Base-by-base conservation (phyloP, 2,113 vertebrate genomes). In the Albula goreensis region DNA sequence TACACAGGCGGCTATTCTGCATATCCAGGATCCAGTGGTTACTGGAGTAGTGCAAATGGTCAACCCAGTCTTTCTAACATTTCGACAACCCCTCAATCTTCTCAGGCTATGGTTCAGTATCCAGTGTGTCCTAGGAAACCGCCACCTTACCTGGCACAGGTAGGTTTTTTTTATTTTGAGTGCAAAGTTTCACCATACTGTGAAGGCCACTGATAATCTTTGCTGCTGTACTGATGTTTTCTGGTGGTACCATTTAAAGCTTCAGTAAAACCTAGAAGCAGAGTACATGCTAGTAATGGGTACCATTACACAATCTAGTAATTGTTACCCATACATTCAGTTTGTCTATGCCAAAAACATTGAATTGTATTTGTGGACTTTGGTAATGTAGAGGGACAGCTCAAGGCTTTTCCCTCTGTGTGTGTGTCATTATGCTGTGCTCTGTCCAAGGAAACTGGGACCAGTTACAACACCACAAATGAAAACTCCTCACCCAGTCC, bases 21-120 rank as follows among this genome's bases (percentile, higher is more conserved):
- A 85, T 96, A 95, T 90, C 93, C 94, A 89, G 93, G 91, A 89
- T 90, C 94, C 89, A 85, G 90, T 92, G 93, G 93, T 91, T 95
- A 95, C 92, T 96, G 95, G 95, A 93, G 93, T 93, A 94, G 91
- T 91, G 89, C 92, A 87, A 94, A 93, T 90, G 91, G 91, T 91
- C 88, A 92, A 89, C 88, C 93, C 92, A 93, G 93, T 94, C 94
- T 93, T 89, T 95, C 94, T 93, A 94, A 93, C 93, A 86, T 94
- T 90, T 93, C 94, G 92, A 94, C 93, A 93, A 94, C 89, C 93
- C 92, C 94, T 94, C 91, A 91, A 93, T 93, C 93, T 94, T 93
- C 95, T 93, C 95, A 95, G 94, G 93, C 93, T 88, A 94, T 95
- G 94, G 94, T 96, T 93, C 95, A 96, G 94, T 96, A 96, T 93